A percentile compares a stretch with the other conserved stretches of the same genome.
These are phyloP conservation scores for Psammodynastes pulverulentus DNA, from an alignment of 2,113 vertebrate species.

Conservation along the genomic window DNA sequence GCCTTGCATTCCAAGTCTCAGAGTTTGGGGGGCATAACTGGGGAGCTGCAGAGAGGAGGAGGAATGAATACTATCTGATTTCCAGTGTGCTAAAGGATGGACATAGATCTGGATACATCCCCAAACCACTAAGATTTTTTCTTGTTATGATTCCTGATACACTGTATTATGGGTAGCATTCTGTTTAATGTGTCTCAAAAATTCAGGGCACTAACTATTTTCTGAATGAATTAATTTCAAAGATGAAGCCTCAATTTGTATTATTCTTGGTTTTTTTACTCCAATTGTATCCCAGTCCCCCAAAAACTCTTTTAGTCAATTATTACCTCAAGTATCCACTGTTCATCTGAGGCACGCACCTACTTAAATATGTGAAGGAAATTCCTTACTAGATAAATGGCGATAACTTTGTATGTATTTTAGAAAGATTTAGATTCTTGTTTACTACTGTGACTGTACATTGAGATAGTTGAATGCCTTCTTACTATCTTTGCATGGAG, in stretches of 20 bases:
- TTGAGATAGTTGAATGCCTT: background rate
- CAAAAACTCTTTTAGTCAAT: background rate
- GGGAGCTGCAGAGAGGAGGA: background rate
- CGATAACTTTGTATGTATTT: background rate
- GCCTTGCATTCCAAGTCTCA: background rate
- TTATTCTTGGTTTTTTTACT: background rate
- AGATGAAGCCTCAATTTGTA: background rate
- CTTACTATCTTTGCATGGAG: background rate
- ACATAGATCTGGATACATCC: background rate
- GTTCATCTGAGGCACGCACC: background rate
- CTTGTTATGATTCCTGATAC: background rate
- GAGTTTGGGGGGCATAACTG: no score
- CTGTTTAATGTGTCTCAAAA: background rate
- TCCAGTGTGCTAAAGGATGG: background rate
- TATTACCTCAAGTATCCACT: background rate
- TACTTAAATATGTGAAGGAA: background rate
- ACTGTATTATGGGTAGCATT: background rate
- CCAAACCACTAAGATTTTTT: background rate
- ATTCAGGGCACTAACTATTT: background rate
- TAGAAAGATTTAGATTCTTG: background rate
- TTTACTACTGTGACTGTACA: background rate
- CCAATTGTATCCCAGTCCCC: background rate
- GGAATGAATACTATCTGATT: background rate
- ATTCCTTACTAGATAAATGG: background rate
- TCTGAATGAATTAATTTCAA: background rate